These are phyloP conservation scores for Chrysocyon brachyurus DNA, from an alignment of 2,797 vertebrate genomes.

Conservation along the genomic window DNA sequence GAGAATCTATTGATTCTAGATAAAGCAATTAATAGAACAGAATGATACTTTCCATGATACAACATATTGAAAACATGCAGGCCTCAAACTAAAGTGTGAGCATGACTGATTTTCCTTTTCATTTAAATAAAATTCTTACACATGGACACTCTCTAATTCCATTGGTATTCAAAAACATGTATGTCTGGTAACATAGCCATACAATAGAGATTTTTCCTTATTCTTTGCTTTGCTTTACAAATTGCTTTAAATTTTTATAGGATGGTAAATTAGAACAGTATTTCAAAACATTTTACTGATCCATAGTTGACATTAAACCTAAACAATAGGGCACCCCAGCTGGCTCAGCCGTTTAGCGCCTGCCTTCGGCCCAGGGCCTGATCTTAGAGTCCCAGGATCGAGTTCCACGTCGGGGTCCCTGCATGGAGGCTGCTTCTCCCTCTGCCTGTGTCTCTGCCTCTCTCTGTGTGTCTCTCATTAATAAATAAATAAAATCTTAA, in stretches of 20 bases:
- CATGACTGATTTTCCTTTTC: background rate
- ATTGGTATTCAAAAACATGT: background rate
- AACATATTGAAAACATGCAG: background rate
- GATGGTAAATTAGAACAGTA: background rate
- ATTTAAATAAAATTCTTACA: slow-evolving; percentile 2
- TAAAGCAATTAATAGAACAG: background rate
- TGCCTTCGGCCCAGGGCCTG: too few species aligned
- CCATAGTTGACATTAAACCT: background rate
- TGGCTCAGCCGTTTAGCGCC: too few species aligned
- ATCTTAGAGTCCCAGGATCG: too few species aligned
- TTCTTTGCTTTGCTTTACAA: background rate
- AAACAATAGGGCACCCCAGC: background rate
- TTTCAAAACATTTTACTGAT: slow-evolving; percentile 31
- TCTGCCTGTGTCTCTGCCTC: too few species aligned
- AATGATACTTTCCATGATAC: background rate
- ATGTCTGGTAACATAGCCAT: background rate
- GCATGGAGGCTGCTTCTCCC: too few species aligned
- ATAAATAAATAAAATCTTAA: too few species aligned
- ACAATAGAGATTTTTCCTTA: background rate
- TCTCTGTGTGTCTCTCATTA: too few species aligned
- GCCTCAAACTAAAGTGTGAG: background rate
- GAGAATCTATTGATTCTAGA: background rate
- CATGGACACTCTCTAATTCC: background rate
- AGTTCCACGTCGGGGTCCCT: too few species aligned
- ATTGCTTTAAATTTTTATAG: slow-evolving; percentile 9